These are phyloP conservation scores for Hylaea fasciaria DNA, from an alignment of 2,888 invertebrate species.

Conservation along the genomic window DNA sequence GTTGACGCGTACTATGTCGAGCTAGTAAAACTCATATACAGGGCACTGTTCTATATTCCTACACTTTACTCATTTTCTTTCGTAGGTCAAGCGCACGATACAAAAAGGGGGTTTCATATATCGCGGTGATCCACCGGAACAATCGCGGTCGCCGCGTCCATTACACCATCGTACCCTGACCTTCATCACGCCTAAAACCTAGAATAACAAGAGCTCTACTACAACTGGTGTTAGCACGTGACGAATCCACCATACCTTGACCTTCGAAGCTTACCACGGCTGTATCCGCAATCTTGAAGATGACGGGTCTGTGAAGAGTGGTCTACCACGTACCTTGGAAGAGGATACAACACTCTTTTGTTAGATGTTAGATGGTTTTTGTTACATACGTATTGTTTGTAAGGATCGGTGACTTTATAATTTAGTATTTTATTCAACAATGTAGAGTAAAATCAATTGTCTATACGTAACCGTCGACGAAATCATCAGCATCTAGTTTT, in stretches of 20 bases:
- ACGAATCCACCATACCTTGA: conserved; percentile 21
- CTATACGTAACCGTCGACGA: too few relatives aligned
- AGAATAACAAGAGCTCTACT: conserved; percentile 16
- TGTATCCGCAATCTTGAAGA: conserved; percentile 9
- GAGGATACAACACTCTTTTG: conserved; percentile 50
- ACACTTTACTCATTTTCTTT: conserved; percentile 42
- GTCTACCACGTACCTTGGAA: conserved; percentile 27
- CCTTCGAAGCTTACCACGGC: background rate
- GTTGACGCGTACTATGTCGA: too few relatives aligned
- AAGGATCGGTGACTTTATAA: conserved; percentile 23
- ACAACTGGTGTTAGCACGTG: conserved; percentile 47
- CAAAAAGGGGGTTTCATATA: conserved; percentile 66
- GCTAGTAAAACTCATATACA: background rate
- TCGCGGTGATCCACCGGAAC: conserved; percentile 76
- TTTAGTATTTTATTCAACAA: conserved; percentile 17
- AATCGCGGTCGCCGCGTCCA: conserved; percentile 66
- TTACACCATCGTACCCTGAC: conserved; percentile 60
- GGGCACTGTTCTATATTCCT: conserved; percentile 28
- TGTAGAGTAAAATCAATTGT: background rate
- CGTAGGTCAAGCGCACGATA: conserved; percentile 69
- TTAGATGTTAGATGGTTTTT: conserved; percentile 44
- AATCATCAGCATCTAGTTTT: too few relatives aligned
- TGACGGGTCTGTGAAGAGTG: conserved; percentile 17
- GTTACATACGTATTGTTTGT: conserved; percentile 41
- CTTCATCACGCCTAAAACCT: conserved; percentile 25